Evolutionary conservation across 2,113 vertebrate species (phyloP).

Genomic region (Entomyzon cyanotis): DNA sequence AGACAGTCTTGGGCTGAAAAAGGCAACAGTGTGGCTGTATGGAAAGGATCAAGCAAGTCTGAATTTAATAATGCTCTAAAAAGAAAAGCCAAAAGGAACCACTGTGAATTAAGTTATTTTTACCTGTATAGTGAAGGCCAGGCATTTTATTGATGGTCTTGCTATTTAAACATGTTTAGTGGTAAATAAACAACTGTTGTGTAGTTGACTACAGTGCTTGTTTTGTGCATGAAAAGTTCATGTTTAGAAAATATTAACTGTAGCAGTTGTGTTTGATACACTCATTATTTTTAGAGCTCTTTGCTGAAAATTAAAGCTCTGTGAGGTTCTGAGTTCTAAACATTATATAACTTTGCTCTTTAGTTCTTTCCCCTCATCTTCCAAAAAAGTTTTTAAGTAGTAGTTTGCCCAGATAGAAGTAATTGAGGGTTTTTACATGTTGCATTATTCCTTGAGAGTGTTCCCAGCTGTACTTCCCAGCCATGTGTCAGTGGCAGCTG

Average conservation of each 20-base stretch:
- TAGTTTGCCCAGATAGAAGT: neutral
- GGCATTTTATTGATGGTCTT: neutral
- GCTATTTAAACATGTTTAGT: neutral
- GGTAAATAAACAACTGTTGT: neutral
- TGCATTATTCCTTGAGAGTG: constrained; percentile 20
- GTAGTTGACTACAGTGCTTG: neutral
- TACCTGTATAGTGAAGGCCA: neutral
- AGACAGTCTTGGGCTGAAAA: neutral
- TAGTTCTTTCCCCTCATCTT: neutral
- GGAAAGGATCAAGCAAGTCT: neutral
- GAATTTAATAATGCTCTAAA: neutral
- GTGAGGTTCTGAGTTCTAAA: neutral
- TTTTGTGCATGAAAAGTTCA: neutral
- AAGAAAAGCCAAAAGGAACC: neutral
- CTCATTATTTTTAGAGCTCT: neutral
- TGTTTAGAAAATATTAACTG: neutral
- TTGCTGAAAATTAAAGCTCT: neutral
- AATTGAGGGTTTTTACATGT: neutral
- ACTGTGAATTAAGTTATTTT: neutral
- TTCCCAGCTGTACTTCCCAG: constrained; percentile 25
- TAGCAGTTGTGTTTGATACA: neutral
- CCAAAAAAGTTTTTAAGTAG: neutral
- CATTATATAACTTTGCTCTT: neutral
- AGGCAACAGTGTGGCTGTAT: neutral
- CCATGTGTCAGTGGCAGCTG: constrained; percentile 52